These are phyloP conservation scores for Arenicola marina DNA, from an alignment of 2,888 invertebrate genomes.

Conservation along the genomic window DNA sequence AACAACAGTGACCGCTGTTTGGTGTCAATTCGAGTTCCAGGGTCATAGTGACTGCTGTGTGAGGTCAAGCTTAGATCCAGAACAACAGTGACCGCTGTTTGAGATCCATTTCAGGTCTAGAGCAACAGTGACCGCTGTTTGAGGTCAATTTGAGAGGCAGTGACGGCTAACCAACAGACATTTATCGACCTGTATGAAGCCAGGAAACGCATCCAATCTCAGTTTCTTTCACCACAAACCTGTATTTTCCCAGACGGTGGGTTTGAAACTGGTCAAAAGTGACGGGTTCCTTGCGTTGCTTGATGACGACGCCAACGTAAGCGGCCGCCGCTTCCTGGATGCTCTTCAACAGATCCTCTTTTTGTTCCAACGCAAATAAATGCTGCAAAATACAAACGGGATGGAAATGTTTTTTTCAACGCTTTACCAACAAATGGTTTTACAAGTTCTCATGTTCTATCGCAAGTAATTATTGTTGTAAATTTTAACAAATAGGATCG, in stretches of 20 bases:
- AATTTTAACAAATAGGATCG: too few relatives aligned
- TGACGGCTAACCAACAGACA: background rate
- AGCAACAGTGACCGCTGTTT: too few relatives aligned
- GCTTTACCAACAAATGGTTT: too few relatives aligned
- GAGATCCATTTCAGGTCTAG: too few relatives aligned
- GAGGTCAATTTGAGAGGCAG: background rate
- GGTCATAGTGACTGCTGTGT: too few relatives aligned
- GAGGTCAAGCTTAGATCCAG: too few relatives aligned
- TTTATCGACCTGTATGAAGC: background rate
- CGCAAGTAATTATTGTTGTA: too few relatives aligned
- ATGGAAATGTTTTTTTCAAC: background rate
- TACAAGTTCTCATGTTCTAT: too few relatives aligned
- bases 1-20: too few relatives aligned
- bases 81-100: too few relatives aligned
- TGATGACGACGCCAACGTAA: constrained; percentile 81
- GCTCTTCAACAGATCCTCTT: constrained; percentile 84
- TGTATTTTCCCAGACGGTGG: constrained; percentile 89
- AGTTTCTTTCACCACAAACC: constrained; percentile 64
- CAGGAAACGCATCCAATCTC: background rate
- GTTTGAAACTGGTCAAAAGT: constrained; percentile 84
- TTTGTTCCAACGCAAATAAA: constrained; percentile 83
- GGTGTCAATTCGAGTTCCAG: too few relatives aligned
- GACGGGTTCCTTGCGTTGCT: constrained; percentile 80
- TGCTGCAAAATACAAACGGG: constrained; percentile 66
- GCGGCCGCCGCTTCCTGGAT: constrained; percentile 81